phyloP scores from a whole-genome alignment of 1,140 invertebrate species.

The Orchesella cincta region DNA sequence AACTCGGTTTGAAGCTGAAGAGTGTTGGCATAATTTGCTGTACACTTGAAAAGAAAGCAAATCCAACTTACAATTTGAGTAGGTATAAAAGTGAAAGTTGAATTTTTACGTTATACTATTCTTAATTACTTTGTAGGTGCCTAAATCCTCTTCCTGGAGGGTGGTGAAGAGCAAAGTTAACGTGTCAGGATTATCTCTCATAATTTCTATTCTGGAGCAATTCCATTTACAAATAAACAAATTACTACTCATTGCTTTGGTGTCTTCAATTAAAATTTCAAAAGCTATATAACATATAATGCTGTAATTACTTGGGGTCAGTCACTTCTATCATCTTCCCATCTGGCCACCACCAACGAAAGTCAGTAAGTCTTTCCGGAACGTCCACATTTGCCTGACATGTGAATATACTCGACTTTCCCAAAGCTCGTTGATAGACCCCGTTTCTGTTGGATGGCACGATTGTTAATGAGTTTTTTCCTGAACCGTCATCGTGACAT shows the following conservation, averaged over 20 bases:
- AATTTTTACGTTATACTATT: not conserved
- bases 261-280: no score
- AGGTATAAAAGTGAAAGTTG: not conserved
- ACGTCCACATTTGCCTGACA: conserved; percentile 54
- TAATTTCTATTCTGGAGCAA: conserved; percentile 23
- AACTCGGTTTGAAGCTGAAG: conserved; percentile 67
- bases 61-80: not conserved
- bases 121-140: conserved; percentile 52
- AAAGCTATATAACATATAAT: conserved; percentile 34
- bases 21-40: conserved; percentile 72
- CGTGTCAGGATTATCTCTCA: conserved; percentile 35
- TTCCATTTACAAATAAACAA: no score
- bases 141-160: conserved; percentile 69
- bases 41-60: conserved; percentile 55
- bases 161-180: conserved; percentile 44
- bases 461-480: conserved; percentile 39
- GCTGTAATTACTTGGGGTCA: conserved; percentile 47
- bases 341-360: conserved; percentile 55
- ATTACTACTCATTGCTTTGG: no score
- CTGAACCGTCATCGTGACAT: not conserved
- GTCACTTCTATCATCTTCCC: conserved; percentile 49
- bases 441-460: conserved; percentile 41
- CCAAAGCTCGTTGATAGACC: conserved; percentile 44
- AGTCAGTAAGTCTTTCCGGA: conserved; percentile 53
- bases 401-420: conserved; percentile 52